These are phyloP conservation scores for Ametastegia equiseti DNA, from an alignment of 2,888 invertebrate genomes.

Conservation along the genomic window DNA sequence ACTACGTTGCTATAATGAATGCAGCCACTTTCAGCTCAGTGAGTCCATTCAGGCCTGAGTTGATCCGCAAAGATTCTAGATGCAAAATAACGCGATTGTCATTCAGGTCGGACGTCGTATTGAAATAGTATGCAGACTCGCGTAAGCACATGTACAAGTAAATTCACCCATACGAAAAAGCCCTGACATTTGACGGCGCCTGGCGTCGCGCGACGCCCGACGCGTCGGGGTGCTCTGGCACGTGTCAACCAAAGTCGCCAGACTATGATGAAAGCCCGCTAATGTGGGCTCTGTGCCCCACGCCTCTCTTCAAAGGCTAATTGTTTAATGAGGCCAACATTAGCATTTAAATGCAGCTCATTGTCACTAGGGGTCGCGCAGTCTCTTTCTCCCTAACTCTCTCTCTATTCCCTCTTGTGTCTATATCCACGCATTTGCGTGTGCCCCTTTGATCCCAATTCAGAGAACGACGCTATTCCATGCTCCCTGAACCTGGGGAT, in stretches of 20 bases:
- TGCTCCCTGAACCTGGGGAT: constrained; percentile 13
- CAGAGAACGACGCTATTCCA: constrained; percentile 43
- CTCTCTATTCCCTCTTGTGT: constrained; percentile 20
- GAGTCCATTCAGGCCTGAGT: constrained; percentile 24
- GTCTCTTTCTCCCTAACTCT: constrained; percentile 52
- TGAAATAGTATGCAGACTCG: not conserved
- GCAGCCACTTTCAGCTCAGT: constrained; percentile 16
- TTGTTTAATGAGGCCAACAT: constrained; percentile 72
- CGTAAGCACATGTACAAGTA: not conserved
- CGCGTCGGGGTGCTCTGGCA: constrained; percentile 54
- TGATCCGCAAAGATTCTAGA: constrained; percentile 62
- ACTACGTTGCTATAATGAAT: constrained; percentile 11
- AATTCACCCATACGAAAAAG: not conserved
- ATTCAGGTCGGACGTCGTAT: constrained; percentile 19
- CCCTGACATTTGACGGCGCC: constrained; percentile 10
- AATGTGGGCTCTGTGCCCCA: constrained; percentile 57
- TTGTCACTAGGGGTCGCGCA: constrained; percentile 56
- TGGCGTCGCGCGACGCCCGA: not conserved
- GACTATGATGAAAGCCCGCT: constrained; percentile 68
- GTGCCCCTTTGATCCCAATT: constrained; percentile 44
- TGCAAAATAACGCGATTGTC: constrained; percentile 56
- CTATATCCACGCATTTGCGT: not conserved
- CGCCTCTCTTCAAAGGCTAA: constrained; percentile 69
- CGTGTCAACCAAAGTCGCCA: constrained; percentile 69
- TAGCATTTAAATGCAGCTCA: constrained; percentile 70